phyloP scores from a whole-genome alignment of 2,888 invertebrate species.

The Euzetes globulus region DNA sequence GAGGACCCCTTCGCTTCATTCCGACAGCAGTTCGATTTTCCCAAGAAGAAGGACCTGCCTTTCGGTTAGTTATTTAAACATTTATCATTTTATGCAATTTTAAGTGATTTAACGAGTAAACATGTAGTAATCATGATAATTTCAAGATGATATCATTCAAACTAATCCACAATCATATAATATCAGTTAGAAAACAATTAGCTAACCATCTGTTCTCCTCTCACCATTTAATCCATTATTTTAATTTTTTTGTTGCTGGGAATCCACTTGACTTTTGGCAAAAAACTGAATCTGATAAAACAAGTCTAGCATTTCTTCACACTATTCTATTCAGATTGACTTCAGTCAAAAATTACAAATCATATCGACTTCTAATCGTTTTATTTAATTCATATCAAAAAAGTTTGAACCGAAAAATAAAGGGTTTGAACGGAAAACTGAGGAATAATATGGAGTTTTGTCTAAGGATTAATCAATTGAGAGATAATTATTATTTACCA shows the following conservation, averaged over 20 bases:
- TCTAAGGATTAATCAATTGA: too few species aligned
- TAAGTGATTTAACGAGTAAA: too few species aligned
- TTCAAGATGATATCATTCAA: too few species aligned
- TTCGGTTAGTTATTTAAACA: constrained; percentile 44
- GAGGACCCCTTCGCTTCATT: constrained; percentile 47
- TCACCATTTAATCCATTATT: not conserved
- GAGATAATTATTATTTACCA: not conserved
- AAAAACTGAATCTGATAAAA: too few species aligned
- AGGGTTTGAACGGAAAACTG: not conserved
- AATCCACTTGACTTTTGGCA: too few species aligned
- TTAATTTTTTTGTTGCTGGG: too few species aligned
- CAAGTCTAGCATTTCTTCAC: too few species aligned
- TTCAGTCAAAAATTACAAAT: too few species aligned
- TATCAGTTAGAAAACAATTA: too few species aligned
- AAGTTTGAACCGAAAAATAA: not conserved
- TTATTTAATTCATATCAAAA: not conserved
- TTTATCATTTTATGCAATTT: not conserved
- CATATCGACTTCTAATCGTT: too few species aligned
- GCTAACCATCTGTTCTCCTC: not conserved
- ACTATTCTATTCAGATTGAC: not conserved
- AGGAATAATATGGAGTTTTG: not conserved
- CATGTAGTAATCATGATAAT: too few species aligned
- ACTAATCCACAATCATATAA: too few species aligned
- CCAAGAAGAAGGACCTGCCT: constrained; percentile 48
- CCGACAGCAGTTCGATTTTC: constrained; percentile 48